These are phyloP conservation scores for Pelagia noctiluca DNA, from an alignment of 30 jellyfish, hydroid and myxozoan species.

Conservation along the genomic window DNA sequence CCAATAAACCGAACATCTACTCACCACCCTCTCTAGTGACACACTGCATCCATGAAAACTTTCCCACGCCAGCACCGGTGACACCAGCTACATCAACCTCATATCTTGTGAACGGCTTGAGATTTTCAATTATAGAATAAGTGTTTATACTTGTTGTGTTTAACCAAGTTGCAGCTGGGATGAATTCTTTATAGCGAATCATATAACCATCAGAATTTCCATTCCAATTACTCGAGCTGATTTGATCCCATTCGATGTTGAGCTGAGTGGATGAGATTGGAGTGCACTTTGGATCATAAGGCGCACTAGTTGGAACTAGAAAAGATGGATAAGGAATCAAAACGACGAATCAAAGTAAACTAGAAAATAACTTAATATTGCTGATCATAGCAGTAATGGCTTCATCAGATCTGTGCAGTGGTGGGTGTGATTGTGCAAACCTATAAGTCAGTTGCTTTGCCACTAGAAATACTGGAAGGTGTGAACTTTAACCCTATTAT, in stretches of 20 bases:
- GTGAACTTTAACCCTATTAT: too few relatives aligned
- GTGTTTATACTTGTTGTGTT: background rate
- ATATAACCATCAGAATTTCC: conserved; percentile 13
- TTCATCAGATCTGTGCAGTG: too few relatives aligned
- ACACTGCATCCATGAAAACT: conserved; percentile 52
- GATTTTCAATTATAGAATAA: background rate
- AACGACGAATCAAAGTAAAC: too few relatives aligned
- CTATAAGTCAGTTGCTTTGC: too few relatives aligned
- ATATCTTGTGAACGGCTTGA: conserved; percentile 20
- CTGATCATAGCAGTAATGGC: too few relatives aligned
- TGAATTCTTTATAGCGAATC: background rate
- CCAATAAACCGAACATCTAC: too few relatives aligned
- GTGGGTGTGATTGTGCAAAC: too few relatives aligned
- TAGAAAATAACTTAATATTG: too few relatives aligned
- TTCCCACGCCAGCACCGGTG: conserved; percentile 59
- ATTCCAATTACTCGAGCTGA: conserved; percentile 6
- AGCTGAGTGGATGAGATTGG: conserved; percentile 7
- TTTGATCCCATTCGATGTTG: background rate
- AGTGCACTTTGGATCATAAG: conserved; percentile 7
- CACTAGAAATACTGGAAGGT: too few relatives aligned
- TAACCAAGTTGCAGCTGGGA: background rate
- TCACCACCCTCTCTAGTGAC: conserved; percentile 59
- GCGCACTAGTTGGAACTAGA: conserved; percentile 25
- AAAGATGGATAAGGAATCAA: too few relatives aligned
- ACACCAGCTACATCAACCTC: conserved; percentile 58